phyloP scores from a whole-genome alignment of 2,797 vertebrate genomes.

The Discoglossus pictus region DNA sequence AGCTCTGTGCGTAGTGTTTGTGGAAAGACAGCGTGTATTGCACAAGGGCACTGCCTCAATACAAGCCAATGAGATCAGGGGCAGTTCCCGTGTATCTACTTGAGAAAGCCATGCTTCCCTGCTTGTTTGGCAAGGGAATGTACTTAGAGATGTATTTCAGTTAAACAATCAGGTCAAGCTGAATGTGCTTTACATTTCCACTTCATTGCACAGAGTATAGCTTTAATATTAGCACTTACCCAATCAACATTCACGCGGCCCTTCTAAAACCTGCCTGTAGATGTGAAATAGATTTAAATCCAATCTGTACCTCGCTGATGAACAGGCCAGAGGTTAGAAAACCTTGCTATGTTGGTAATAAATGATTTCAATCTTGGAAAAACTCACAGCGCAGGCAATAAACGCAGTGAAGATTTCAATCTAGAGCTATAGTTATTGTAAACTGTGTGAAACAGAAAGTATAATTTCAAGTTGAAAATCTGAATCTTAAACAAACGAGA shows the following conservation, averaged over 20 bases:
- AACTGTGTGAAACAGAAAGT: not conserved
- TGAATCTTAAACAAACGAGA: not conserved
- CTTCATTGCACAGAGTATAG: slow-evolving; percentile 17
- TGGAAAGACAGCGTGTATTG: not conserved
- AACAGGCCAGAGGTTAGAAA: slow-evolving; percentile 44
- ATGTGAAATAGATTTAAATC: slow-evolving; percentile 44
- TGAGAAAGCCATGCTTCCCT: not conserved
- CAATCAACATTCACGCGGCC: slow-evolving; percentile 17
- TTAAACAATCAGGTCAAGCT: slow-evolving; percentile 30
- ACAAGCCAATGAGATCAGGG: slow-evolving; percentile 67
- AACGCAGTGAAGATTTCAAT: slow-evolving; percentile 40
- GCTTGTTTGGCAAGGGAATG: not conserved
- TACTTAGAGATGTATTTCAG: slow-evolving; percentile 4
- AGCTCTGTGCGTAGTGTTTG: not conserved
- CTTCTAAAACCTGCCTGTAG: slow-evolving; percentile 18
- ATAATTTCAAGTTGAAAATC: slow-evolving; percentile 8
- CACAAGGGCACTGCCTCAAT: slow-evolving; percentile 28
- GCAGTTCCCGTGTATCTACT: slow-evolving; percentile 41
- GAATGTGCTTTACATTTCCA: slow-evolving; percentile 46
- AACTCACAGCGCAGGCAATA: not conserved
- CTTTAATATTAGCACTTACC: slow-evolving; percentile 34
- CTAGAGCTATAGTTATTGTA: slow-evolving; percentile 12
- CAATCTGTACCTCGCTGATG: slow-evolving; percentile 41
- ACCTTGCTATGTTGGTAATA: slow-evolving; percentile 32
- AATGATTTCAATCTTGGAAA: slow-evolving; percentile 21